Conservation (phyloP, 1,140 invertebrate species). For the Hermetia illucens region DNA sequence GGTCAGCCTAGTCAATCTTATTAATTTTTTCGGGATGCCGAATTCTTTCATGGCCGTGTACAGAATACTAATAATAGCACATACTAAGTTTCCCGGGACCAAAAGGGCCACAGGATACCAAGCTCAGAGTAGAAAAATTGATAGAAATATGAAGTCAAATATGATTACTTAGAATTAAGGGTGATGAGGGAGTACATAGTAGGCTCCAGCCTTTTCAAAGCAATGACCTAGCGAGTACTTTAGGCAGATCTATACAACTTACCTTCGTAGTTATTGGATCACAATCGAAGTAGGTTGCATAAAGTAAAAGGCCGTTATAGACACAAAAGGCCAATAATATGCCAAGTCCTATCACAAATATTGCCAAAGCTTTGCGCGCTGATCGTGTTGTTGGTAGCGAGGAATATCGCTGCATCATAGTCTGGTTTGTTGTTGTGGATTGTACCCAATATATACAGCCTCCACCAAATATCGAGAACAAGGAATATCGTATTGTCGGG, state of each 20-base stretch:
- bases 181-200: too few relatives aligned
- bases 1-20: too few relatives aligned
- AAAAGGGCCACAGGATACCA: too few relatives aligned
- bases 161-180: too few relatives aligned
- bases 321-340: constrained; percentile 47
- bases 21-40: too few relatives aligned
- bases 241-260: constrained; percentile 42
- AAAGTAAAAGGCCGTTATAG: constrained; percentile 64
- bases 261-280: constrained; percentile 51
- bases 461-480: constrained; percentile 62
- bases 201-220: constrained; percentile 1
- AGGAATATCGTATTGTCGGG: constrained; percentile 57
- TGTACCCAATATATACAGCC: constrained; percentile 76
- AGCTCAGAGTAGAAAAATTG: too few relatives aligned
- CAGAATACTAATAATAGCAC: too few relatives aligned
- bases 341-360: constrained; percentile 48
- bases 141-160: too few relatives aligned
- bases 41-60: too few relatives aligned
- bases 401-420: constrained; percentile 70
- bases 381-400: constrained; percentile 19
- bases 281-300: constrained; percentile 59
- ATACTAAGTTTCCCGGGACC: too few relatives aligned
- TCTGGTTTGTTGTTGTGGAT: constrained; percentile 72
- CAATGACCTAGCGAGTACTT: constrained; percentile 16
- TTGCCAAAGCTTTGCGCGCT: constrained; percentile 30